Conservation (phyloP, 2,888 invertebrate species). For the Lycia hirtaria region DNA sequence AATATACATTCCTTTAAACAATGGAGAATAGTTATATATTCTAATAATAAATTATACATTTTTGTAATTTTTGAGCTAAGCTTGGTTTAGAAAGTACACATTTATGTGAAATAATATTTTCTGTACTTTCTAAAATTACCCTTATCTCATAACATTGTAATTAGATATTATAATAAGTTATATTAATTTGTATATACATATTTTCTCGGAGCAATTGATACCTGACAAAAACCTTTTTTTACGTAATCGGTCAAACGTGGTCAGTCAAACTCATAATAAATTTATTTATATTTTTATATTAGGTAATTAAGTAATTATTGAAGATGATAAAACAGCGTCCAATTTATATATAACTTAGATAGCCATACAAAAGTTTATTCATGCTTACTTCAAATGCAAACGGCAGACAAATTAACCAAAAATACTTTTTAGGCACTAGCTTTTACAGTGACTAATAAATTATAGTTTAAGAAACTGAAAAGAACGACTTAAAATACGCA, state of each 20-base stretch:
- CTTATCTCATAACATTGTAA: not conserved
- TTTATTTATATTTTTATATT: constrained; percentile 43
- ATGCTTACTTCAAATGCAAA: too few species aligned
- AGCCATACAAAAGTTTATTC: too few species aligned
- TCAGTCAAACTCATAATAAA: constrained; percentile 50
- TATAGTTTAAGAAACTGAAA: too few species aligned
- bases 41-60: not conserved
- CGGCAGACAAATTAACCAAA: too few species aligned
- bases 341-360: not conserved
- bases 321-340: not conserved
- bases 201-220: constrained; percentile 51
- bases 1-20: not conserved
- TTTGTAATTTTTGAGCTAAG: not conserved
- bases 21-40: not conserved
- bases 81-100: too few species aligned
- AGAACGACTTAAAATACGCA: too few species aligned
- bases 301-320: not conserved
- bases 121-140: too few species aligned
- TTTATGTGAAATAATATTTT: too few species aligned
- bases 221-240: constrained; percentile 44
- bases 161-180: not conserved
- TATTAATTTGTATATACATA: constrained; percentile 10
- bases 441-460: too few species aligned
- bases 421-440: too few species aligned
- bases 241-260: constrained; percentile 44